Percentiles rank a stretch among this genome's conserved stretches.
Conservation (phyloP, 2,797 vertebrate species). For the Platyrinchus mystaceus region DNA sequence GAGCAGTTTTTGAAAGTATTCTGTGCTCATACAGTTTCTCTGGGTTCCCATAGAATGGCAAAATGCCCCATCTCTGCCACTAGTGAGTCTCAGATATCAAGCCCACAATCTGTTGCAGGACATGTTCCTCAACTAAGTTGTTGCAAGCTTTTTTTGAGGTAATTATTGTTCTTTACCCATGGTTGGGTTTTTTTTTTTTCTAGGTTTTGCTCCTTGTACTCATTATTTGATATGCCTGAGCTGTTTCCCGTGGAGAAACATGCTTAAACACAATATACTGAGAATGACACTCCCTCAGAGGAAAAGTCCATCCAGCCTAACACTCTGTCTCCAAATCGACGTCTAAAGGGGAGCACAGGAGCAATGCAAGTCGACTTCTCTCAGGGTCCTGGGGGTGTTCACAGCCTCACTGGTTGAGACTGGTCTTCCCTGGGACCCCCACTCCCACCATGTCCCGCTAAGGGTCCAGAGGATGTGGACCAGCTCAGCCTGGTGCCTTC, state of each 20-base stretch:
- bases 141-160: not conserved
- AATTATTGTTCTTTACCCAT: not conserved
- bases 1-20: not conserved
- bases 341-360: not conserved
- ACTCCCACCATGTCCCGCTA: not conserved
- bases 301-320: too few species aligned
- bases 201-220: not conserved
- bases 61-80: not conserved
- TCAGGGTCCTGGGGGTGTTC: not conserved
- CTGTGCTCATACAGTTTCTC: not conserved
- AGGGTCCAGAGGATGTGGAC: fast-evolving
- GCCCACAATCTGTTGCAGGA: not conserved
- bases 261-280: too few species aligned
- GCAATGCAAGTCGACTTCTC: not conserved
- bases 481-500: not conserved
- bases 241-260: not conserved
- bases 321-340: not conserved
- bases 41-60: not conserved
- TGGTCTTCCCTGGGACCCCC: not conserved
- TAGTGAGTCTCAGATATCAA: not conserved
- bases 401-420: not conserved
- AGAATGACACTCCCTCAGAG: too few species aligned
- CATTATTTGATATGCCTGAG: not conserved
- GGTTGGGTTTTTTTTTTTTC: not conserved
- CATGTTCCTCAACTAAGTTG: fast-evolving